Conservation (phyloP, 2,797 vertebrate species). For the Sandelia bainsii region DNA sequence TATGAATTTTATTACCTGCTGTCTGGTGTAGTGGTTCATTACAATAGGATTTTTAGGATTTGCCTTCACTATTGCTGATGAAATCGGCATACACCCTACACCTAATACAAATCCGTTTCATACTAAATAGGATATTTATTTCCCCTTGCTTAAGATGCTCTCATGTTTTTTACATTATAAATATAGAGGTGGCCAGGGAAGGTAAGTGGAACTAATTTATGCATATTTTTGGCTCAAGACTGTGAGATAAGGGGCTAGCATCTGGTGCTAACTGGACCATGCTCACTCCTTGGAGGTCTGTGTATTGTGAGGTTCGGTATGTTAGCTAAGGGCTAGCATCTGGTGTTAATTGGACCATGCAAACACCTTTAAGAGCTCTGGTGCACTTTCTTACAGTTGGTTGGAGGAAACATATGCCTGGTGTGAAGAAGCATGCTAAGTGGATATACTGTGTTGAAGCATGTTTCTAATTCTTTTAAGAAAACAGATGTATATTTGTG, state of each 20-base stretch:
- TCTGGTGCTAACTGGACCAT: constrained; percentile 88
- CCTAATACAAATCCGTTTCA: not conserved
- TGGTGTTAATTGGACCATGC: constrained; percentile 84
- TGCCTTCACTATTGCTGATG: not conserved
- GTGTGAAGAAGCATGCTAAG: constrained; percentile 63
- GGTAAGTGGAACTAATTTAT: constrained; percentile 73
- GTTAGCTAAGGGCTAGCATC: constrained; percentile 84
- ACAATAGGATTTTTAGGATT: constrained; percentile 10
- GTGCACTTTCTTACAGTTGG: constrained; percentile 83
- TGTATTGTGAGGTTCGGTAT: constrained; percentile 70
- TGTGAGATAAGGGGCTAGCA: constrained; percentile 79
- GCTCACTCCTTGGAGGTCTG: constrained; percentile 81
- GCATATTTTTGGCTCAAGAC: constrained; percentile 76
- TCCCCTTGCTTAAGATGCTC: constrained; percentile 19
- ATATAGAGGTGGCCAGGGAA: constrained; percentile 62
- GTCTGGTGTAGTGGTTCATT: constrained; percentile 1
- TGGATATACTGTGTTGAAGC: constrained; percentile 46
- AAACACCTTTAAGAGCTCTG: constrained; percentile 84
- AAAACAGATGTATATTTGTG: constrained; percentile 14
- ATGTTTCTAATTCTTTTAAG: constrained; percentile 37
- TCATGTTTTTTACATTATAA: constrained; percentile 25
- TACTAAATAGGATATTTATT: not conserved
- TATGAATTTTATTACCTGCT: not conserved
- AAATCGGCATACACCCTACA: not conserved
- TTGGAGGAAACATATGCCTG: constrained; percentile 78